These are phyloP conservation scores for Phengaris alcon DNA, from an alignment of 2,888 invertebrate genomes.

Conservation along the genomic window DNA sequence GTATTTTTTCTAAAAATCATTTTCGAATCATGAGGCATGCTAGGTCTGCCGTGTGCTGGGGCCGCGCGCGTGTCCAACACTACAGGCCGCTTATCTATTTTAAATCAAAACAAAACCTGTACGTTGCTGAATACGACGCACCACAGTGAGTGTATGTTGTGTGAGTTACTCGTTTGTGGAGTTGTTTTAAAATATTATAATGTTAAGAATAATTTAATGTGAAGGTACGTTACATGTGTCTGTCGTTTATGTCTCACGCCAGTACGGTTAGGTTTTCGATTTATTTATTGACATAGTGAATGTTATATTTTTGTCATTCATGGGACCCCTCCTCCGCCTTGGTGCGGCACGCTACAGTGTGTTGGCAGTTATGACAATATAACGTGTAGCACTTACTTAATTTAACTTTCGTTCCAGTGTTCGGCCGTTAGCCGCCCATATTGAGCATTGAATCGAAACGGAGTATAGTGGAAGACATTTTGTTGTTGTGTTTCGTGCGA, in stretches of 20 bases:
- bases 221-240: background rate
- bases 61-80: background rate
- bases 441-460: no score
- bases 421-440: no score
- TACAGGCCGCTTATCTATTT: background rate
- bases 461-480: background rate
- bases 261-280: constrained; percentile 9
- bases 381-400: no score
- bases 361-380: background rate
- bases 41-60: constrained; percentile 41
- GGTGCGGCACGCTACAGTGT: background rate
- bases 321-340: background rate
- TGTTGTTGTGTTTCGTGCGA: background rate
- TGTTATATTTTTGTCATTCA: background rate
- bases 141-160: background rate
- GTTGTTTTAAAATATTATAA: background rate
- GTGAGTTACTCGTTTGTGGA: constrained; percentile 1
- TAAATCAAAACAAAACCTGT: background rate
- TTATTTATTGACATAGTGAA: constrained; percentile 23
- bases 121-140: background rate
- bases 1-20: constrained; percentile 52
- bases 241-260: background rate
- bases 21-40: constrained; percentile 47
- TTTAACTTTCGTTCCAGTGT: no score
- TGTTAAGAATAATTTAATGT: background rate